Conservation (phyloP, 1,140 invertebrate genomes). For the Cotesia typhae region DNA sequence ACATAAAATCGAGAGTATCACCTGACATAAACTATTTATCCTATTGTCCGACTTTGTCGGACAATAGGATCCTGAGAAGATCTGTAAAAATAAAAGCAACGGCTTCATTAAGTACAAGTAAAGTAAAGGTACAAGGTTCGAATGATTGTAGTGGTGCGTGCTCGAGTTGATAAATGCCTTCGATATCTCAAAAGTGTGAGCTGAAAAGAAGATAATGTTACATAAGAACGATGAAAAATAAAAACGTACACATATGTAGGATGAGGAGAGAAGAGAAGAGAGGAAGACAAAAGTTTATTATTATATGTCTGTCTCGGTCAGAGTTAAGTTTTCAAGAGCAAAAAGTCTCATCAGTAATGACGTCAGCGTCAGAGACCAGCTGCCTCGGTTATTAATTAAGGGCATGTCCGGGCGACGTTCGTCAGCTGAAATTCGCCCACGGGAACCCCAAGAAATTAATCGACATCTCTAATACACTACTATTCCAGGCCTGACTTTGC, state of each 20-base stretch:
- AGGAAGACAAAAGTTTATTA: neutral
- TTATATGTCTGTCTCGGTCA: conserved; percentile 6
- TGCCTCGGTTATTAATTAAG: conserved; percentile 62
- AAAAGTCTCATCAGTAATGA: conserved; percentile 57
- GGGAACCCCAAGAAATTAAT: conserved; percentile 54
- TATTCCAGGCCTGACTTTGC: no score
- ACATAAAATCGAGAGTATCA: neutral
- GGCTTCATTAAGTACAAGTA: no score
- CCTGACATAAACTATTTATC: neutral
- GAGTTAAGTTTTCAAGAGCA: neutral
- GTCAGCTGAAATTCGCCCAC: conserved; percentile 52
- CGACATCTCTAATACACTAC: conserved; percentile 29
- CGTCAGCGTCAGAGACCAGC: conserved; percentile 53
- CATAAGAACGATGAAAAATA: conserved; percentile 14
- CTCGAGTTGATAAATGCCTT: conserved; percentile 5
- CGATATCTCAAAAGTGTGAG: conserved; percentile 14
- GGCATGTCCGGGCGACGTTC: conserved; percentile 49
- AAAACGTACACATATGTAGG: conserved; percentile 11
- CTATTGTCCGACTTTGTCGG: no score
- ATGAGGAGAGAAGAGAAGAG: conserved; percentile 22
- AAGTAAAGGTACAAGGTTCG: no score
- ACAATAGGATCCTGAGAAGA: neutral
- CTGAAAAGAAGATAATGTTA: conserved; percentile 15
- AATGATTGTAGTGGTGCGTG: no score
- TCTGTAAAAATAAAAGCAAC: no score